Conservation (phyloP, 1,140 invertebrate species). For the Zaprionus inermis region DNA sequence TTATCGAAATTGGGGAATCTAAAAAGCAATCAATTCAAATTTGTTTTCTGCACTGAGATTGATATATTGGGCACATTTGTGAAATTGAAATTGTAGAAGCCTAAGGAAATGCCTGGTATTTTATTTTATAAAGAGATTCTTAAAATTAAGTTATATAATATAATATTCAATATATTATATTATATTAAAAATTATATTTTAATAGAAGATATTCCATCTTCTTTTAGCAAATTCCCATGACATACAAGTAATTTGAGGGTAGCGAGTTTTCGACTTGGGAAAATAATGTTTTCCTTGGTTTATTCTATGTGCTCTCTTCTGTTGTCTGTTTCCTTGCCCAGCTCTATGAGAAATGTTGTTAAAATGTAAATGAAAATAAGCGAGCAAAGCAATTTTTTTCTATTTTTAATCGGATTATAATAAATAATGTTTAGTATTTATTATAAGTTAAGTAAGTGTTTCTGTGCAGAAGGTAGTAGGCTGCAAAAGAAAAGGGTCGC, state of each 20-base stretch:
- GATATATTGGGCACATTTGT: not conserved
- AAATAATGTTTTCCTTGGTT: conserved; percentile 12
- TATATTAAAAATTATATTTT: not conserved
- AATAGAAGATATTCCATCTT: too few species aligned
- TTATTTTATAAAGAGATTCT: too few species aligned
- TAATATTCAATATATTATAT: too few species aligned
- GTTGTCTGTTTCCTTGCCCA: conserved; percentile 24
- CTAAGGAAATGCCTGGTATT: too few species aligned
- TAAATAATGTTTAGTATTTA: conserved; percentile 70
- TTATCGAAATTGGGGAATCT: conserved; percentile 3
- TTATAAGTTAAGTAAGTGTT: conserved; percentile 69
- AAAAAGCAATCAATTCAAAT: conserved; percentile 18
- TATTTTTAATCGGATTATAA: conserved; percentile 82
- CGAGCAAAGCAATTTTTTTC: conserved; percentile 55
- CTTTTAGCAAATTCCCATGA: not conserved
- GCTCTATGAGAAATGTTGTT: conserved; percentile 50
- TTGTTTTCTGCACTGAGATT: not conserved
- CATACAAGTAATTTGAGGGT: conserved; percentile 14
- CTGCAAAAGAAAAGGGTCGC: conserved; percentile 53
- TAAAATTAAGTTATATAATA: too few species aligned
- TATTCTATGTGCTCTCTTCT: conserved; percentile 13
- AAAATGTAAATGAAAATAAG: conserved; percentile 43
- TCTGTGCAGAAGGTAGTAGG: conserved; percentile 61
- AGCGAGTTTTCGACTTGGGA: not conserved
- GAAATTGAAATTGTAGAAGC: too few species aligned